Evolutionary conservation across 2,113 vertebrate genomes (phyloP).

Genomic region (Bubo bubo): DNA sequence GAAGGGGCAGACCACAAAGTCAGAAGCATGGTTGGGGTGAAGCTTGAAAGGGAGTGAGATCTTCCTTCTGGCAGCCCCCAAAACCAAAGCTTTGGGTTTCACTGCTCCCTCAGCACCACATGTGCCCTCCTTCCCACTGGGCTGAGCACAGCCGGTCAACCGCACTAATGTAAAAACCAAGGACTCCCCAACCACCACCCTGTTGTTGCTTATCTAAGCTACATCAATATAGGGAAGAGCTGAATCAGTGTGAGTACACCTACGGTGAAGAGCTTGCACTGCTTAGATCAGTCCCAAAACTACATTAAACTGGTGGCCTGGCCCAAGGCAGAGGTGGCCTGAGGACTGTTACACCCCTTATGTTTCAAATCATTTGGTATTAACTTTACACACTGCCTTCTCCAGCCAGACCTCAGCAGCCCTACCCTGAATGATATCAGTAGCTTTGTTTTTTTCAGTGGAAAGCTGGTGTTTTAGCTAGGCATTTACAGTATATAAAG

Average conservation of each 20-base stretch:
- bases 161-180: neutral
- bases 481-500: neutral
- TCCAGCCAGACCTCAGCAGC: neutral
- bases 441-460: neutral
- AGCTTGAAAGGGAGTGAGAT: neutral
- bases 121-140: neutral
- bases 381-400: neutral
- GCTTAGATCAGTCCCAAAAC: neutral
- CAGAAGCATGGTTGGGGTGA: neutral
- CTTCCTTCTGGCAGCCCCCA: neutral
- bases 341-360: accelerated
- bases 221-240: accelerated
- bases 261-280: neutral
- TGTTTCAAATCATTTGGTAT: neutral
- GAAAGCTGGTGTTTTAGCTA: neutral
- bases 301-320: neutral
- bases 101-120: neutral
- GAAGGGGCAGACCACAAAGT: neutral
- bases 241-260: neutral
- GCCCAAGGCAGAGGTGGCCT: neutral
- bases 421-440: neutral
- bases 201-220: neutral
- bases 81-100: neutral
- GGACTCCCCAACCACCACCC: accelerated
- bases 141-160: accelerated